Evolutionary conservation across 1,140 invertebrate species (phyloP), one percentile per base, ranked within the genome.

Genomic region (Lepeophtheirus salmonis): DNA sequence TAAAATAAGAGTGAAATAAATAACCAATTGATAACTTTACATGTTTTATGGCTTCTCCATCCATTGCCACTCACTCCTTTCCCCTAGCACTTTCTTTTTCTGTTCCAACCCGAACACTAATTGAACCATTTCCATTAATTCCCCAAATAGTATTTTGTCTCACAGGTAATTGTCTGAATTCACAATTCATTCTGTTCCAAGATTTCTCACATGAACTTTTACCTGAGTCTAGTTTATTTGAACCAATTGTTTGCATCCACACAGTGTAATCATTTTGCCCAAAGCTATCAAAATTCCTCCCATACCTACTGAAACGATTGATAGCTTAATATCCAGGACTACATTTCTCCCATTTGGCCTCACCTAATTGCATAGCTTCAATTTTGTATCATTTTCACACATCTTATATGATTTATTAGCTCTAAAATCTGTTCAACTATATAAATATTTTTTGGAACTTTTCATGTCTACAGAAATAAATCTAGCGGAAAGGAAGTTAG

Each of bases 1-100:
- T n/a, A n/a, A n/a, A n/a, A n/a, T n/a, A n/a, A n/a, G n/a, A n/a
- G n/a, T n/a, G n/a, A n/a, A n/a, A n/a, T n/a, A n/a, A n/a, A n/a
- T n/a, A n/a, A n/a, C n/a, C n/a, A n/a, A n/a, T n/a, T n/a, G n/a
- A n/a, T n/a, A n/a, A n/a, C n/a, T n/a, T 57, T 21, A 24, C 55
- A 63, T 3, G 53, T 51, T 41, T 69, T 65, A 48, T 68, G 65
- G 22, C 65, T 63, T 57, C 41, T n/a, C 26, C 56, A 53, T 55
- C 61, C 23, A 50, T 23, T 14, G 63, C 60, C 12, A 22, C 26
- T 25, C 25, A 41, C 16, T 56, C 50, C 25, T 60, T 48, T 20
- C 18, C 22, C 12, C 50, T 18, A 20, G 48, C 50, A 23, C 26
- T 25, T 30, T 24, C 26, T 21, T 25, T 41, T 14, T 13, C 25